Base-by-base conservation (phyloP, 2,797 vertebrate species). In the Paratrypauchen microcephalus region DNA sequence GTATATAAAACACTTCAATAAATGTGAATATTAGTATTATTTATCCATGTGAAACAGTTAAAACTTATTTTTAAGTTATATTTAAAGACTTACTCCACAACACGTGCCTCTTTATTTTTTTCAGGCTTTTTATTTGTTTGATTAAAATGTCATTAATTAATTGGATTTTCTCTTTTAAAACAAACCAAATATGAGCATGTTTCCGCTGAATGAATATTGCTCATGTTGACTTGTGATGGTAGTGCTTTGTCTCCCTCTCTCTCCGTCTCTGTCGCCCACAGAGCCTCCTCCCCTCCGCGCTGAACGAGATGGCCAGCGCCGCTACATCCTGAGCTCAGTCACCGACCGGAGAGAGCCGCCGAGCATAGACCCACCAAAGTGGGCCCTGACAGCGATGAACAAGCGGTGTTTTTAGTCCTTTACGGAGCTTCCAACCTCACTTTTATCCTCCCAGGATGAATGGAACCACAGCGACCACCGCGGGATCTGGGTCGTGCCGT, bases 401-500 rank as follows among this genome's bases (percentile, higher is more conserved):
- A 62, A 65, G 45, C 24, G 45, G 15, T 50, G 13, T 26, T 30
- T 50, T 30, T 58, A 68, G 63, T 73, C 72, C 32, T 28, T 66
- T 59, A 65, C 76, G 70, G 68, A 82, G 73, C 83, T 61, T 21
- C 13, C 68, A 28, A 68, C 58, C 36, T 59, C 73, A 75, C 19
- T 2, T 11, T 13, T 47, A 52, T 77, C 65, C 70, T 73, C 76
- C 81, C 77, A 93, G 77, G 82, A 95, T 95, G 94, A 94, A 79
- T 87, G 87, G 85, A 41, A 77, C 74, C 72, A 84, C 88, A 70
- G 75, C 91, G 86, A 92, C 93, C 79, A 83, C 94, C 5, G 93
- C 94, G 3, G 94, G 95, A 82, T 87, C 95, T 82, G 94, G 95
- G 59, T 95, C 97, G 1, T 96, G 95, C 91, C 97, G 96, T 76